Evolutionary conservation across 1,140 invertebrate genomes (phyloP).

Genomic region (Monomorium pharaonis): DNA sequence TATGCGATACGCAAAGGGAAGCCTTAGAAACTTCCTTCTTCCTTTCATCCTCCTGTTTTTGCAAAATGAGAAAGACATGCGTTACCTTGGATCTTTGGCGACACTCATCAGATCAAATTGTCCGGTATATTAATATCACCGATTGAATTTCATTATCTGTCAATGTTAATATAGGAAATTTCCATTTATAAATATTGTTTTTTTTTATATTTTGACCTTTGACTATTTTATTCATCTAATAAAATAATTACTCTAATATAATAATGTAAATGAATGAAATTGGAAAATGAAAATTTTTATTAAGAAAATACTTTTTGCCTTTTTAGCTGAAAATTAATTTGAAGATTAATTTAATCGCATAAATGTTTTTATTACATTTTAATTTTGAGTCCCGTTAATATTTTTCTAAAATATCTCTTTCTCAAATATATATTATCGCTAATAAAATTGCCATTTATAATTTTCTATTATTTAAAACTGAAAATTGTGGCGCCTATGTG

Average conservation of each 20-base stretch:
- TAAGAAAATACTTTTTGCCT: background rate
- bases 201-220: background rate
- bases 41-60: background rate
- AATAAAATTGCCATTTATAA: background rate
- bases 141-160: constrained; percentile 4
- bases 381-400: background rate
- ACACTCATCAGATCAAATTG: constrained; percentile 71
- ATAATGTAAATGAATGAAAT: background rate
- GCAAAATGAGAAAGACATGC: background rate
- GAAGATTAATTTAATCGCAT: background rate
- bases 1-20: constrained; percentile 36
- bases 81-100: constrained; percentile 16
- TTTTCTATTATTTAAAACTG: constrained; percentile 28
- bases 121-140: constrained; percentile 64
- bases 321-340: background rate
- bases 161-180: constrained; percentile 11
- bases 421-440: background rate
- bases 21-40: background rate
- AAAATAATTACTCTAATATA: background rate
- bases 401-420: background rate
- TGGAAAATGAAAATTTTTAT: background rate
- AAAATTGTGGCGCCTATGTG: constrained; percentile 41
- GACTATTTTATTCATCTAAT: background rate
- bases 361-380: background rate
- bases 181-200: constrained; percentile 29